phyloP scores from a whole-genome alignment of 2,113 vertebrate genomes.

The Onychorhynchus coronatus region DNA sequence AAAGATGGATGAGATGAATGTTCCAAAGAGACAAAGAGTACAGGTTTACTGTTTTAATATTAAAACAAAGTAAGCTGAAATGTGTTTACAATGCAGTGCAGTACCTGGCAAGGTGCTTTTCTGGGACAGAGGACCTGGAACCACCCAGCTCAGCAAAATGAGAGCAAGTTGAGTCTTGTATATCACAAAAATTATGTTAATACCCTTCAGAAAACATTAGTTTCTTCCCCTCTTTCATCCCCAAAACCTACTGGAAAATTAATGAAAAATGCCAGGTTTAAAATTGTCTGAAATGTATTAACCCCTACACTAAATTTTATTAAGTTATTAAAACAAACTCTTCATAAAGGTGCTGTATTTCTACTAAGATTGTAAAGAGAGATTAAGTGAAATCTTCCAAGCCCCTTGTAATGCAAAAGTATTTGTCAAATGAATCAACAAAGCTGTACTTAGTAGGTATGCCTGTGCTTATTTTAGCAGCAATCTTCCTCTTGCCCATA shows the following conservation, averaged over 20 bases:
- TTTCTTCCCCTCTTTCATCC: not conserved
- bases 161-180: not conserved
- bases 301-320: conserved; percentile 29
- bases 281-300: not conserved
- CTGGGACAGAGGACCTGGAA: not conserved
- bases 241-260: not conserved
- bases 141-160: not conserved
- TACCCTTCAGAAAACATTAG: not conserved
- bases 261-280: not conserved
- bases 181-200: not conserved
- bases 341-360: not conserved
- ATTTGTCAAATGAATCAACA: not conserved
- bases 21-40: not conserved
- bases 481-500: not conserved
- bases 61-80: not conserved
- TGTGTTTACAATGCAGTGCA: not conserved
- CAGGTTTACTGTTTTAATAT: not conserved
- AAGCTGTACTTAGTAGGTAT: not conserved
- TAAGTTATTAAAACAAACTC: conserved; percentile 32
- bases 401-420: not conserved
- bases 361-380: not conserved
- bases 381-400: not conserved
- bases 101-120: not conserved
- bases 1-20: not conserved
- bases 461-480: not conserved